phyloP scores from a whole-genome alignment of 2,888 invertebrate species.

The Latheticus oryzae region DNA sequence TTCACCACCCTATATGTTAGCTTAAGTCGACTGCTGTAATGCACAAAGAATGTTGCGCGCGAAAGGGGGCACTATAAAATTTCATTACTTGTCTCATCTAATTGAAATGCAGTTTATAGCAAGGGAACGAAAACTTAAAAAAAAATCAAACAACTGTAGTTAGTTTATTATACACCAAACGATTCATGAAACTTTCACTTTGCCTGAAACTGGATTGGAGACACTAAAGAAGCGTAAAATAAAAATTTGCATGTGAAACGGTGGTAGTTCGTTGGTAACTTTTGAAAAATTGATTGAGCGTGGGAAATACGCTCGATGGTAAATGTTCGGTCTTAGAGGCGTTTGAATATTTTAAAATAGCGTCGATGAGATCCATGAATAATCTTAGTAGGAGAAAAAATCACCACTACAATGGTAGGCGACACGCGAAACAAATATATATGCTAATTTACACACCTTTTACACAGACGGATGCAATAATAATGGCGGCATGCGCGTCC shows the following conservation, averaged over 20 bases:
- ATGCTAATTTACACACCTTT: slow-evolving; percentile 39
- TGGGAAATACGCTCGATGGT: slow-evolving; percentile 11
- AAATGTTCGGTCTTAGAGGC: slow-evolving; percentile 13
- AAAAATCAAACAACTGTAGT: slow-evolving; percentile 14
- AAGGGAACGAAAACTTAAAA: slow-evolving; percentile 1
- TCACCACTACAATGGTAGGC: slow-evolving; percentile 21
- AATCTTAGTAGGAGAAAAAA: slow-evolving; percentile 35
- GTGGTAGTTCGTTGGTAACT: slow-evolving; percentile 4
- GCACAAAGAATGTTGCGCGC: slow-evolving; percentile 62
- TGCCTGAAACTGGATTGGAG: slow-evolving; percentile 9
- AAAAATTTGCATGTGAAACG: slow-evolving; percentile 20
- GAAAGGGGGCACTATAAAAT: slow-evolving; percentile 58
- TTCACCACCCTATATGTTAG: slow-evolving; percentile 65
- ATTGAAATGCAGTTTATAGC: slow-evolving; percentile 61
- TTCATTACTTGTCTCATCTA: slow-evolving; percentile 64
- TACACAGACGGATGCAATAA: too few species aligned
- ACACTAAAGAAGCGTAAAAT: slow-evolving; percentile 13
- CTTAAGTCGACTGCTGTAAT: slow-evolving; percentile 60
- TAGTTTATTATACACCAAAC: too few species aligned
- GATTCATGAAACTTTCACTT: slow-evolving; percentile 13
- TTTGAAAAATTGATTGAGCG: slow-evolving; percentile 22
- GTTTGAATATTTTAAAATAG: slow-evolving; percentile 26
- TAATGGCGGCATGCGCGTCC: slow-evolving; percentile 27
- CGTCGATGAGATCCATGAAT: slow-evolving; percentile 27
- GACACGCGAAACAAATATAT: slow-evolving; percentile 39